Conservation (phyloP, 2,888 invertebrate species). For the Monochamus alternatus region DNA sequence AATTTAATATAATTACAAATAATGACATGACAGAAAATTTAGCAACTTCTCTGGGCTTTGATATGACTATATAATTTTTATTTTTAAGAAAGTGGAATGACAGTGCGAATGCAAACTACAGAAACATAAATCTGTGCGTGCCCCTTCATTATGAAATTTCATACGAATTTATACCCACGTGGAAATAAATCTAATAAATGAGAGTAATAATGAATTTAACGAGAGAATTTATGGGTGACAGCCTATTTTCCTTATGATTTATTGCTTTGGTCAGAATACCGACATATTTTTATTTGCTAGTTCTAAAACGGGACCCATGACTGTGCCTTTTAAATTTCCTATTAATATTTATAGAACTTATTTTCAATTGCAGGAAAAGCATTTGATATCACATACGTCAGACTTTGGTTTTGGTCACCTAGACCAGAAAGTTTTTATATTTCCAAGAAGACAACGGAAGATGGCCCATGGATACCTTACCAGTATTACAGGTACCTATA, state of each 20-base stretch:
- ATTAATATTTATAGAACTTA: neutral
- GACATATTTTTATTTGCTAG: no score
- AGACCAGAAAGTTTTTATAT: conserved; percentile 98
- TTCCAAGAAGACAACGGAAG: conserved; percentile 87
- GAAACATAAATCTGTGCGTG: no score
- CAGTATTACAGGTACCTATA: conserved; percentile 85
- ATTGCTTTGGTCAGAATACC: no score
- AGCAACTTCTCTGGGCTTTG: no score
- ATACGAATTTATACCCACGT: conserved; percentile 42
- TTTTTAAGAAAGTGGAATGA: no score
- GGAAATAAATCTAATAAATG: neutral
- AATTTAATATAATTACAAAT: no score
- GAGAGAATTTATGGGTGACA: neutral
- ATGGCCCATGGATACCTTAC: conserved; percentile 90
- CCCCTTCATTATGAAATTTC: neutral
- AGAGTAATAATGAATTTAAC: neutral
- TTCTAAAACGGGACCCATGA: no score
- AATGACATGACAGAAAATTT: no score
- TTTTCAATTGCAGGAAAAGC: conserved; percentile 84
- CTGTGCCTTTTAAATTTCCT: no score
- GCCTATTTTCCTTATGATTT: neutral
- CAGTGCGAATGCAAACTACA: no score
- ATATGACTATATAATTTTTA: no score
- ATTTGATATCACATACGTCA: conserved; percentile 97
- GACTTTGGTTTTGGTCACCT: conserved; percentile 94